Base-by-base conservation (phyloP, 2,797 vertebrate species). In the Sebastes jordani region DNA sequence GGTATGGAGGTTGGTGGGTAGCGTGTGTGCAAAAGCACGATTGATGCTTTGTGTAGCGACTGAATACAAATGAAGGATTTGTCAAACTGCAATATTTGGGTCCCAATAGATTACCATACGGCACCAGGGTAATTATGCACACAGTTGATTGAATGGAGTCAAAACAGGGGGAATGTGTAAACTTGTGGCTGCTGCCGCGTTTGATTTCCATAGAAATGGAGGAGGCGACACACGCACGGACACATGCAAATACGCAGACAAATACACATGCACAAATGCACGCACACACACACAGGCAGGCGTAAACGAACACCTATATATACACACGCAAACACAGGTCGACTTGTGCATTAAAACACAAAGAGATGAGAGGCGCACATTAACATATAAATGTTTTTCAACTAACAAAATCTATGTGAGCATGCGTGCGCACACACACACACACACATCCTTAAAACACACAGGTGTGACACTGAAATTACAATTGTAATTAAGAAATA, bases 51-150 rank as follows among this genome's bases (percentile, higher is more conserved):
- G 95, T 95, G 93, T 94, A 92, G 95, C 79, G 62, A 91, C 92
- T 94, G 95, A 96, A 96, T 95, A 95, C 95, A 96, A 96, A 96
- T 96, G 94, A 95, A 94, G 93, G 94, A 95, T 96, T 95, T 96
- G 95, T 96, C 94, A 95, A 95, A 96, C 91, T 88, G 94, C 93
- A 95, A 95, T 95, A 95, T 95, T 96, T 95, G 94, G 94, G 93
- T 95, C 95, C 95, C 95, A 92, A 85, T 94, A 95, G 95, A 96
- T 95, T 95, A 95, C 86, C 94, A 95, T 93, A 91, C 89, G 86
- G 94, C 93, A 93, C 92, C 82, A 63, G 92, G 92, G 93, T 96
- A 95, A 96, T 96, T 96, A 96, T 95, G 94, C 94, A 95, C 94
- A 93, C 91, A 92, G 93, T 94, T 95, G 95, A 96, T 95, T 95